A percentile compares a stretch with the other conserved stretches of the same genome.
Conservation (phyloP, 2,888 invertebrate genomes). For the Synanthedon andrenaeformis region DNA sequence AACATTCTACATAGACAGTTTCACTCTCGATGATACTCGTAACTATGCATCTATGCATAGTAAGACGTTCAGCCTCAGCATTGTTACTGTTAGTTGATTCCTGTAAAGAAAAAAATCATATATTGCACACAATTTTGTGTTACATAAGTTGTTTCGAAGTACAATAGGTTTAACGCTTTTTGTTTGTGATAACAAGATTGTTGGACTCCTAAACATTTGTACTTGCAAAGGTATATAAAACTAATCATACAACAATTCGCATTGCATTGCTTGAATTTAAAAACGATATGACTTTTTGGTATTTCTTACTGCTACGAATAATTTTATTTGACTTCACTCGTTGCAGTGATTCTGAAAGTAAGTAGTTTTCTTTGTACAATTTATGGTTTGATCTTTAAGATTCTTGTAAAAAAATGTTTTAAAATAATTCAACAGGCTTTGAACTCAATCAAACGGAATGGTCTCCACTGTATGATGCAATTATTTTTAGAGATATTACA, state of each 20-base stretch:
- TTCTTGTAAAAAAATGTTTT: no score
- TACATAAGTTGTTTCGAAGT: not conserved
- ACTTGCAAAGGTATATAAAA: not conserved
- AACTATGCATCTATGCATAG: conserved; percentile 90
- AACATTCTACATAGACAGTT: conserved; percentile 88
- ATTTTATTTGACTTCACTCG: conserved; percentile 1
- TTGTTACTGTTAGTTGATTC: conserved; percentile 70
- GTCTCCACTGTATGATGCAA: conserved; percentile 46
- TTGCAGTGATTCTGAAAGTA: not conserved
- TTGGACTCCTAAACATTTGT: not conserved
- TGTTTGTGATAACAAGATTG: conserved; percentile 3
- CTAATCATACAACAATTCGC: not conserved
- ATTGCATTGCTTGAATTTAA: not conserved
- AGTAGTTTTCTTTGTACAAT: not conserved
- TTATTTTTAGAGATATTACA: conserved; percentile 52
- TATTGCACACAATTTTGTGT: not conserved
- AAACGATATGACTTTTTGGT: not conserved
- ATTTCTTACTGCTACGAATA: not conserved
- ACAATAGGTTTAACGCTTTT: not conserved
- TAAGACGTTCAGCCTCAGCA: conserved; percentile 80
- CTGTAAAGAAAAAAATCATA: conserved; percentile 21
- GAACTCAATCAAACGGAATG: conserved; percentile 40
- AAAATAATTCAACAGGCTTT: conserved; percentile 19
- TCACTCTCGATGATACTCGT: conserved; percentile 93
- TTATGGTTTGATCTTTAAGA: no score